phyloP scores from a whole-genome alignment of 2,888 invertebrate species.

The Xestia rhomboidea region DNA sequence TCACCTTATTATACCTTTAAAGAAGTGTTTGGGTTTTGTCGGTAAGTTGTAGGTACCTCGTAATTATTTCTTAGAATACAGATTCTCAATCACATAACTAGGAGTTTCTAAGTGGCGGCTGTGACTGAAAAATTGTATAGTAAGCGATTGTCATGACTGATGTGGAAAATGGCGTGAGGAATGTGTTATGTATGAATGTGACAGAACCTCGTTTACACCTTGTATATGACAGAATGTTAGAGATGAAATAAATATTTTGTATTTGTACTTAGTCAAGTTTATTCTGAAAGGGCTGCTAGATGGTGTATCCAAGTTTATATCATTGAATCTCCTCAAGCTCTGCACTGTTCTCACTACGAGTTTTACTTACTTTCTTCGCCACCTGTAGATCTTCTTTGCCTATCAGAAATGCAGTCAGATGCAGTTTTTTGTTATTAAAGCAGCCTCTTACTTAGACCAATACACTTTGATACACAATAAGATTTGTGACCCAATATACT shows the following conservation, averaged over 20 bases:
- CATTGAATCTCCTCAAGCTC: constrained; percentile 22
- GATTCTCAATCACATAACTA: background rate
- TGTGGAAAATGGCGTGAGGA: background rate
- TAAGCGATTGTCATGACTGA: background rate
- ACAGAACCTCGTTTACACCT: too few species aligned
- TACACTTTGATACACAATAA: constrained; percentile 72
- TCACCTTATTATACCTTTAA: too few species aligned
- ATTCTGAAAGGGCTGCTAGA: background rate
- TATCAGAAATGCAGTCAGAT: constrained; percentile 15
- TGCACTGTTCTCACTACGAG: background rate
- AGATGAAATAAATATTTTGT: background rate
- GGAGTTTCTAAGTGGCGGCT: background rate
- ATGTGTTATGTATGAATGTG: background rate
- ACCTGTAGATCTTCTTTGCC: background rate
- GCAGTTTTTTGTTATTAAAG: constrained; percentile 59
- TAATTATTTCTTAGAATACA: background rate
- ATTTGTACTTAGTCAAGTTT: background rate
- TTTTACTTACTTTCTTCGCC: constrained; percentile 27
- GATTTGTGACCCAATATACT: constrained; percentile 68
- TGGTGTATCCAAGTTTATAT: constrained; percentile 33
- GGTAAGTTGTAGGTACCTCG: too few species aligned
- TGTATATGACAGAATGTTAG: background rate
- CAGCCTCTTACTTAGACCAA: constrained; percentile 74
- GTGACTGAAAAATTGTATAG: background rate
- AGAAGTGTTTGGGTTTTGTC: too few species aligned